phyloP scores from a whole-genome alignment of 1,140 invertebrate species.

The Conopomorpha cramerella region DNA sequence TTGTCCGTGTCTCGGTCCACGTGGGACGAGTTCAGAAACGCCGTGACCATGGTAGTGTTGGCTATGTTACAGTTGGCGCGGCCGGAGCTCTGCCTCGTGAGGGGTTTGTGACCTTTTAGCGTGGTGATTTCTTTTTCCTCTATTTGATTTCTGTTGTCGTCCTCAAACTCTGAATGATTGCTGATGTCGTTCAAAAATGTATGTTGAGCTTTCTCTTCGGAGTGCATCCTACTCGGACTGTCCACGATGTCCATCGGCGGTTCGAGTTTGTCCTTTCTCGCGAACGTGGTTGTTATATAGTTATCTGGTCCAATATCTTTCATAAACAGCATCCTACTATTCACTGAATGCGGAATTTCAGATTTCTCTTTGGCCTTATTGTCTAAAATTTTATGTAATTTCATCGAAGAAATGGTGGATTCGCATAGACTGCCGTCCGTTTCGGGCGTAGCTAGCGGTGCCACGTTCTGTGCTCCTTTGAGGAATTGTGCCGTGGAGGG shows the following conservation, averaged over 20 bases:
- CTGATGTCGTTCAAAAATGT: conserved; percentile 55
- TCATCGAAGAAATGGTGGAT: conserved; percentile 50
- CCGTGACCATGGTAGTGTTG: conserved; percentile 60
- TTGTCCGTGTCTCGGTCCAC: conserved; percentile 32
- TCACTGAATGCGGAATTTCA: conserved; percentile 50
- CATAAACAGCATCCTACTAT: conserved; percentile 59
- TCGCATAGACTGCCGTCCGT: conserved; percentile 63
- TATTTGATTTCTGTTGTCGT: conserved; percentile 56
- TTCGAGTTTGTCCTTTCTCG: conserved; percentile 52
- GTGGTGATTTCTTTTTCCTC: conserved; percentile 58
- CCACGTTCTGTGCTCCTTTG: conserved; percentile 38
- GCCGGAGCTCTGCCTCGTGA: conserved; percentile 60
- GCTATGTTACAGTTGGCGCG: conserved; percentile 25
- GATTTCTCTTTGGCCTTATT: conserved; percentile 46
- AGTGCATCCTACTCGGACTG: conserved; percentile 46
- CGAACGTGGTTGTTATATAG: conserved; percentile 67
- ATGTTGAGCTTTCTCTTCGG: conserved; percentile 49
- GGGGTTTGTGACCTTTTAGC: conserved; percentile 63
- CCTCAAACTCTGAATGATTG: conserved; percentile 53
- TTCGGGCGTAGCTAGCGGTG: conserved; percentile 66
- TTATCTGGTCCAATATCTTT: conserved; percentile 71
- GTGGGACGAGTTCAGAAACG: conserved; percentile 52
- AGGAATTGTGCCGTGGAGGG: conserved; percentile 42
- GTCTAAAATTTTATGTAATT: conserved; percentile 44
- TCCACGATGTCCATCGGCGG: conserved; percentile 26